These are phyloP conservation scores for Gastrophryne carolinensis DNA, from an alignment of 2,797 vertebrate species.

Conservation along the genomic window DNA sequence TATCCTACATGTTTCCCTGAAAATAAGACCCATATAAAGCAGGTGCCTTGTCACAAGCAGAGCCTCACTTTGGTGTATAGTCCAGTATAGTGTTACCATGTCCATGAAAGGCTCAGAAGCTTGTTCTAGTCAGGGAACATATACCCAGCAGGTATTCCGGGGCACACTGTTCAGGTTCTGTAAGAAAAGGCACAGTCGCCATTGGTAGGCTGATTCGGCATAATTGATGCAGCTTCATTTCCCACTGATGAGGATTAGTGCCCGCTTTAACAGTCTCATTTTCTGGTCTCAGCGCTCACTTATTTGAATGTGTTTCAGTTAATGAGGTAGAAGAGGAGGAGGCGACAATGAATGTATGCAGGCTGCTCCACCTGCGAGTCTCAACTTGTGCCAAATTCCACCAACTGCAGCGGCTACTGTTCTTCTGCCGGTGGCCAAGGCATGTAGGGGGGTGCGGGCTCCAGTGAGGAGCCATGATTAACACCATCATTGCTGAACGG, in stretches of 20 bases:
- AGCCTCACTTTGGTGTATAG: no score
- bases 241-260: conserved; percentile 73
- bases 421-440: neutral
- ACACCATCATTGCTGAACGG: neutral
- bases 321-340: conserved; percentile 73
- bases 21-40: no score
- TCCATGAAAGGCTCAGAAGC: no score
- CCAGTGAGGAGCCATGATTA: neutral
- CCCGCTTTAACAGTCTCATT: conserved; percentile 74
- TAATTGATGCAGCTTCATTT: conserved; percentile 65
- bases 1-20: no score
- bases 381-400: conserved; percentile 38
- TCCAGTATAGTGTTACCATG: no score
- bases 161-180: conserved; percentile 60
- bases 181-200: conserved; percentile 65
- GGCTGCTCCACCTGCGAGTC: conserved; percentile 52
- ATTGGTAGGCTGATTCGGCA: conserved; percentile 53
- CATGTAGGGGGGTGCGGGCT: neutral
- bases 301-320: conserved; percentile 76
- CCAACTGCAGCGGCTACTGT: conserved; percentile 5
- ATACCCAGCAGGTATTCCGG: no score
- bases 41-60: no score
- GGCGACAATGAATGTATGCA: conserved; percentile 69
- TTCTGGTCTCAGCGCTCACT: conserved; percentile 72
- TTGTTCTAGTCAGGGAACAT: no score